A percentile compares a stretch with the other conserved stretches of the same genome.
These are phyloP conservation scores for Metalampra italica DNA, from an alignment of 2,888 invertebrate genomes.

Conservation along the genomic window DNA sequence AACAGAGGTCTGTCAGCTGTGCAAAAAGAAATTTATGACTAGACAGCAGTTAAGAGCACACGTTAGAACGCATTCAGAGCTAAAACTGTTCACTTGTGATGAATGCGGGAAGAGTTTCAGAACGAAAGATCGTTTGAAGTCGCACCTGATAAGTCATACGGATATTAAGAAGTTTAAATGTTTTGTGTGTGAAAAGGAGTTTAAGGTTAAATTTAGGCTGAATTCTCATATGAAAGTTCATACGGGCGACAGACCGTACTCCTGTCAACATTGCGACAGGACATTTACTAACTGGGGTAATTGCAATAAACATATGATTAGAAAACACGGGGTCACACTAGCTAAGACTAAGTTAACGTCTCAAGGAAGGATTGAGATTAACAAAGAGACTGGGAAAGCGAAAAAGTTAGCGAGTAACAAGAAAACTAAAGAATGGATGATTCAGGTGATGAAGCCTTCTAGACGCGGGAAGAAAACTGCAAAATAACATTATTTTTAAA, in stretches of 20 bases:
- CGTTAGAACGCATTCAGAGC: slow-evolving; percentile 22
- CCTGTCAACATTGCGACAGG: slow-evolving; percentile 79
- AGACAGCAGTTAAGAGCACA: slow-evolving; percentile 23
- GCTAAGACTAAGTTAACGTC: slow-evolving; percentile 45
- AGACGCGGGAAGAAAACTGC: slow-evolving; percentile 1
- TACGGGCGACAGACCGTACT: slow-evolving; percentile 81
- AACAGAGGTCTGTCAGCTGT: slow-evolving; percentile 30
- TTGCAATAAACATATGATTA: slow-evolving; percentile 85
- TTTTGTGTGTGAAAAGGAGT: no score
- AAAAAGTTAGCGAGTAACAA: slow-evolving; percentile 12
- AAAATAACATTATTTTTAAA: no score
- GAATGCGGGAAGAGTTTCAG: slow-evolving; percentile 30
- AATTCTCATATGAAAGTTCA: slow-evolving; percentile 82
- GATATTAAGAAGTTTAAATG: slow-evolving; percentile 76
- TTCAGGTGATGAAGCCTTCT: slow-evolving; percentile 16
- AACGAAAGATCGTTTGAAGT: slow-evolving; percentile 53
- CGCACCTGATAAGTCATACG: slow-evolving; percentile 82
- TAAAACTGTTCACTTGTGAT: slow-evolving; percentile 27
- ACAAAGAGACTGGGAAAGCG: slow-evolving; percentile 19
- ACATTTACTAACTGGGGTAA: slow-evolving; percentile 85
- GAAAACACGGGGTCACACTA: slow-evolving; percentile 72
- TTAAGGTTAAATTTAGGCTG: no score
- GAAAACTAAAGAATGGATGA: slow-evolving; percentile 19
- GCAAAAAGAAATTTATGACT: slow-evolving; percentile 31
- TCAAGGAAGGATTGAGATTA: slow-evolving; percentile 26